Percentiles rank a stretch among this genome's conserved stretches.
Evolutionary conservation across 1,140 invertebrate genomes (phyloP).

Genomic region (Hormaphis cornu): DNA sequence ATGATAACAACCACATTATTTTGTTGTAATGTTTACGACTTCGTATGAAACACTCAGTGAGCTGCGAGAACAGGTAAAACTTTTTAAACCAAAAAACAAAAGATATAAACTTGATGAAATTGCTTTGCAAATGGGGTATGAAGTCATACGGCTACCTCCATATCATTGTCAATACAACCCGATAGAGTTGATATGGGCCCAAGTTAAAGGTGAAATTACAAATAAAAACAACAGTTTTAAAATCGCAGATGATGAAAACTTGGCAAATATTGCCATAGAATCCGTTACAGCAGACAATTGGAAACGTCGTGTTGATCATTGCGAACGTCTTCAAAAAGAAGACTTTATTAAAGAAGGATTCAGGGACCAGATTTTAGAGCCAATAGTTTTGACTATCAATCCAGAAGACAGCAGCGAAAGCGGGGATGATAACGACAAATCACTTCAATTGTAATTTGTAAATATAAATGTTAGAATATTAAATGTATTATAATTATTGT

Average conservation of each 20-base stretch:
- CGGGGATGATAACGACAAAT: background rate
- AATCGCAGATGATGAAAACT: background rate
- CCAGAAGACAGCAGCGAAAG: background rate
- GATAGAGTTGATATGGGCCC: slow-evolving; percentile 5
- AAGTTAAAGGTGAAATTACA: background rate
- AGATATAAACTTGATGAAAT: slow-evolving; percentile 26
- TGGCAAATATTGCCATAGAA: background rate
- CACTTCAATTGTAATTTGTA: too few relatives aligned
- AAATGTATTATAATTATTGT: too few relatives aligned
- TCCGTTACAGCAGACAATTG: background rate
- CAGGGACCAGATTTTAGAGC: background rate
- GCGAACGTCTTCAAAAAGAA: background rate
- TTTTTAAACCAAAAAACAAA: background rate
- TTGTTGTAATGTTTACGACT: too few relatives aligned
- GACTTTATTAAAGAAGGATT: background rate
- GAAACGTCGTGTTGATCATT: background rate
- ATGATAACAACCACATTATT: too few relatives aligned
- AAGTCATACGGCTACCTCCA: slow-evolving; percentile 20
- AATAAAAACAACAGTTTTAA: background rate
- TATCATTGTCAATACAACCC: slow-evolving; percentile 31
- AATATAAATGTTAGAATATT: too few relatives aligned
- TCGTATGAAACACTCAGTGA: slow-evolving; percentile 13
- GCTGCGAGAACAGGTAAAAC: slow-evolving; percentile 14
- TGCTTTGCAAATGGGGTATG: slow-evolving; percentile 20
- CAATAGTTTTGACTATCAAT: background rate